Evolutionary conservation across 2,888 invertebrate species (phyloP).

Genomic region (Gastrophysa polygoni): DNA sequence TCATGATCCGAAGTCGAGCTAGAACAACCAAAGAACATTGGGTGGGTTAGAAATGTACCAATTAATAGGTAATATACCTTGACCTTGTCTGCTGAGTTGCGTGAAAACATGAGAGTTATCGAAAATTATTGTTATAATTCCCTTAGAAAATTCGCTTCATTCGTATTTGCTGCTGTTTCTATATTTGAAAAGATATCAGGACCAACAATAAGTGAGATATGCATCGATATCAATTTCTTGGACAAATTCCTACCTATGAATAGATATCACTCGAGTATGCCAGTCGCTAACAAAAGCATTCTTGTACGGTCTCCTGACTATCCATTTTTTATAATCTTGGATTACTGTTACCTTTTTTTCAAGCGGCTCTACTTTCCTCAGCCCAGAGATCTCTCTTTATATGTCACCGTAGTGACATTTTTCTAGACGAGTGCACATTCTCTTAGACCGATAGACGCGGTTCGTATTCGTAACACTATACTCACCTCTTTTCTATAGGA

Average conservation of each 20-base stretch:
- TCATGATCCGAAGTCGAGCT: too few relatives aligned
- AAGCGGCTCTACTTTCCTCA: constrained; percentile 39
- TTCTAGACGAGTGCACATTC: constrained; percentile 42
- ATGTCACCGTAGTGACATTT: constrained; percentile 49
- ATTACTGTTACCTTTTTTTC: constrained; percentile 39
- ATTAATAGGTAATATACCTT: too few relatives aligned
- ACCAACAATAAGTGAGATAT: too few relatives aligned
- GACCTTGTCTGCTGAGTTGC: too few relatives aligned
- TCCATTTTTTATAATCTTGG: constrained; percentile 42
- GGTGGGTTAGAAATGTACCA: too few relatives aligned
- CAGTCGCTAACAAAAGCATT: constrained; percentile 40
- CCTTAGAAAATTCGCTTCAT: too few relatives aligned
- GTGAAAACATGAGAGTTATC: too few relatives aligned
- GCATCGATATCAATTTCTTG: too few relatives aligned
- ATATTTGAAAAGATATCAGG: too few relatives aligned
- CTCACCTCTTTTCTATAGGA: constrained; percentile 35
- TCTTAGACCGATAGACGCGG: constrained; percentile 28
- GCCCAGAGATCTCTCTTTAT: constrained; percentile 32
- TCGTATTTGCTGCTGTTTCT: too few relatives aligned
- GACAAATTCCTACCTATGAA: constrained; percentile 23
- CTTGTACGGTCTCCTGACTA: constrained; percentile 34
- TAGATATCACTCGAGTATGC: constrained; percentile 22
- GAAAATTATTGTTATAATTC: too few relatives aligned
- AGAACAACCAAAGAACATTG: too few relatives aligned
- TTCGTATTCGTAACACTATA: constrained; percentile 47